A percentile compares a stretch with the other conserved stretches of the same genome.
Evolutionary conservation across 2,888 invertebrate species (phyloP).

Genomic region (Parnassius glacialis): DNA sequence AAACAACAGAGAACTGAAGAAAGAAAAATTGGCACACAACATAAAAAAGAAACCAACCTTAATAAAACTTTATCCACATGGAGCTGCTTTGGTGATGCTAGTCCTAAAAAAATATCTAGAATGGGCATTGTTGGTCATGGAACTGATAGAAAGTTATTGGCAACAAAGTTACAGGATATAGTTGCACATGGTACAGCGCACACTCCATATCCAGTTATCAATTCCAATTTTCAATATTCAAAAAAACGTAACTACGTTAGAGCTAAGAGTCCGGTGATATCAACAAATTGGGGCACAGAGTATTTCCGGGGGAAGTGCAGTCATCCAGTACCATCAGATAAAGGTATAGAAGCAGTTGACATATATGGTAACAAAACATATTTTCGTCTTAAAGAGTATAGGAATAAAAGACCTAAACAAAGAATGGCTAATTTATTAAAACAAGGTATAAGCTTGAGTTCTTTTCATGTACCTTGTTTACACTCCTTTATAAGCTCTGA

Average conservation of each 20-base stretch:
- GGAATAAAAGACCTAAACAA: constrained; percentile 51
- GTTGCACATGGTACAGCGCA: constrained; percentile 53
- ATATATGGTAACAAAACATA: constrained; percentile 58
- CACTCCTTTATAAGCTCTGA: constrained; percentile 62
- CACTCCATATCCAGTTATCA: constrained; percentile 48
- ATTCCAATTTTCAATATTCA: constrained; percentile 40
- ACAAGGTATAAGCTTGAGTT: constrained; percentile 64
- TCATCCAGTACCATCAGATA: constrained; percentile 56
- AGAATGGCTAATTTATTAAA: constrained; percentile 45
- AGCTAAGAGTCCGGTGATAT: constrained; percentile 16
- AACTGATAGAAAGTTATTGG: constrained; percentile 57
- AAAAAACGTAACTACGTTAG: constrained; percentile 33
- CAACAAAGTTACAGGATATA: constrained; percentile 51
- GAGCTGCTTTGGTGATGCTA: constrained; percentile 68
- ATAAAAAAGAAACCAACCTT: constrained; percentile 38
- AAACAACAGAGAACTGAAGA: constrained; percentile 27
- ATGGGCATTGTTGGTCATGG: constrained; percentile 72
- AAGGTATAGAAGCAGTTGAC: constrained; percentile 60
- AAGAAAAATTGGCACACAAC: constrained; percentile 30
- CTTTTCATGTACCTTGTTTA: constrained; percentile 69
- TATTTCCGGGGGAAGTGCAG: constrained; percentile 41
- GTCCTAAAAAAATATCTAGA: constrained; percentile 54
- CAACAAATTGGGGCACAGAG: background rate
- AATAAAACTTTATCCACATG: constrained; percentile 51
- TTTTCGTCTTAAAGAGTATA: constrained; percentile 47